Conservation (phyloP, 2,113 vertebrate genomes). For the Phylloscopus whistleri region DNA sequence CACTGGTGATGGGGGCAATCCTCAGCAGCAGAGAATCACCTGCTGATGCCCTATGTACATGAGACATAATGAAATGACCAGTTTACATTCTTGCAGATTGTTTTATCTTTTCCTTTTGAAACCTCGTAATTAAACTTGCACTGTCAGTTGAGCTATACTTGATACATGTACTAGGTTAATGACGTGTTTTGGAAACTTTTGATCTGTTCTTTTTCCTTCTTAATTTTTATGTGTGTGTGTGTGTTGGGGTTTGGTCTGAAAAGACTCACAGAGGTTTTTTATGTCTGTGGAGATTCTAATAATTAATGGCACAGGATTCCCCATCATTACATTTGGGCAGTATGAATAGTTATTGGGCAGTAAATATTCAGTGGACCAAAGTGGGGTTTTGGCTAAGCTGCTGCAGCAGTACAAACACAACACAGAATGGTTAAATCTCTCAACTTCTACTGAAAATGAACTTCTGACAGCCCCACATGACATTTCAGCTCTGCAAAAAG, state of each 20-base stretch:
- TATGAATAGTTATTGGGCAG: not conserved
- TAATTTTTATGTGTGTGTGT: not conserved
- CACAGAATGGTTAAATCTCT: not conserved
- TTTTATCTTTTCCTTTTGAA: conserved; percentile 56
- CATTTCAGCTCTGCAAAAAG: conserved; percentile 27
- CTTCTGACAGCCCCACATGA: not conserved
- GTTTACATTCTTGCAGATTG: conserved; percentile 48
- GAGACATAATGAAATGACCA: conserved; percentile 34
- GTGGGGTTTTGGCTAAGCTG: not conserved
- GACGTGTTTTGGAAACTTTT: conserved; percentile 34
- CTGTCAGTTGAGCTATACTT: conserved; percentile 49
- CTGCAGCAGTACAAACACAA: not conserved
- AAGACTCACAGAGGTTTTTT: not conserved
- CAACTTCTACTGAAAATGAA: not conserved
- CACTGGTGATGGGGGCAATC: not conserved
- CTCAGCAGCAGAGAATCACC: not conserved
- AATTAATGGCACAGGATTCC: not conserved
- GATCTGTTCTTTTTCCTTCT: conserved; percentile 58
- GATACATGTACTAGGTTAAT: conserved; percentile 26
- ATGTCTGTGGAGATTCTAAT: not conserved
- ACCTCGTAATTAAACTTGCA: conserved; percentile 36
- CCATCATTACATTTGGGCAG: not conserved
- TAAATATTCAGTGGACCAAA: not conserved
- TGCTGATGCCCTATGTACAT: conserved; percentile 6
- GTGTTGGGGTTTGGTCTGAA: conserved; percentile 34